Conservation (phyloP, 64 coral and sea anemone species). For the Montipora foliosa region DNA sequence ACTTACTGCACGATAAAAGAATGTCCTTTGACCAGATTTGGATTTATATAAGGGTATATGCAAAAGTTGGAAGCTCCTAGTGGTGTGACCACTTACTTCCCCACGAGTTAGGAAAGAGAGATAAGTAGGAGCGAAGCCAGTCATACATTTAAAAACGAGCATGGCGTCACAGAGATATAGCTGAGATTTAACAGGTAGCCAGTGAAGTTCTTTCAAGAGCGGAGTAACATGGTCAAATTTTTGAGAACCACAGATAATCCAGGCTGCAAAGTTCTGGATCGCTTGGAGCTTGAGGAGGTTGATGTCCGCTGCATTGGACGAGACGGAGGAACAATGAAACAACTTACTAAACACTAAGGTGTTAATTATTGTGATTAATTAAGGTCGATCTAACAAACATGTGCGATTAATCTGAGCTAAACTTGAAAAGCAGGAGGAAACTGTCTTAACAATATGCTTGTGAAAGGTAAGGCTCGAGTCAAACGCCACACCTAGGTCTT, state of each 20-base stretch:
- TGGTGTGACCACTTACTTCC: conserved; percentile 36
- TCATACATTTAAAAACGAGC: conserved; percentile 19
- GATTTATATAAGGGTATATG: conserved; percentile 54
- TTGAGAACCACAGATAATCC: background rate
- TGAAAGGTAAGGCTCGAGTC: background rate
- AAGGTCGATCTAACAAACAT: background rate
- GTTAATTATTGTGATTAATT: background rate
- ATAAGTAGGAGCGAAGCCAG: conserved; percentile 42
- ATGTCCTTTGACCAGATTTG: conserved; percentile 59
- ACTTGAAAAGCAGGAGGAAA: too few species aligned
- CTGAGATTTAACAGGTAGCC: too few species aligned
- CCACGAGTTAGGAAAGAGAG: conserved; percentile 50
- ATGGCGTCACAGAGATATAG: background rate
- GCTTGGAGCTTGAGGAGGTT: background rate
- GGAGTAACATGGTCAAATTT: background rate
- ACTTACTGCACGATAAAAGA: conserved; percentile 38
- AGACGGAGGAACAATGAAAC: background rate
- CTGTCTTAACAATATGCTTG: too few species aligned
- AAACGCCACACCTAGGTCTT: background rate
- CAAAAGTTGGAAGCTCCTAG: conserved; percentile 33
- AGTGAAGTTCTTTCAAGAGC: too few species aligned
- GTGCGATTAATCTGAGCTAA: too few species aligned
- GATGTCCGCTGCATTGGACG: background rate
- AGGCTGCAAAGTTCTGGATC: background rate
- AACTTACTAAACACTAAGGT: background rate